These are phyloP conservation scores for Melitaea cinxia DNA, from an alignment of 1,140 invertebrate genomes.

Conservation along the genomic window DNA sequence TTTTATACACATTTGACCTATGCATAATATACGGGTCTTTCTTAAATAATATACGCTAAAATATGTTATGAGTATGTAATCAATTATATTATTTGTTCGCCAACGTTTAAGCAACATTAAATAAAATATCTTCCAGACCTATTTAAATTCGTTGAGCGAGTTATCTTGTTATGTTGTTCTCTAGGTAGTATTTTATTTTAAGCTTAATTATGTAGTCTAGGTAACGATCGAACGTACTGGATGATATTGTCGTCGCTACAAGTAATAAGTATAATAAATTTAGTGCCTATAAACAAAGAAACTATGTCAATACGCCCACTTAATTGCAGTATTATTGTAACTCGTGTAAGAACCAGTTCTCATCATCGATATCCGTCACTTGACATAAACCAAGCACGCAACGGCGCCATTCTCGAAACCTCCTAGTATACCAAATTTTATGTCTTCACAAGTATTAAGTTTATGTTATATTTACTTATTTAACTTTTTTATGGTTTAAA, in stretches of 20 bases:
- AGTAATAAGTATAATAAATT: conserved; percentile 11
- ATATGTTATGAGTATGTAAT: background rate
- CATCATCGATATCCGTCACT: conserved; percentile 32
- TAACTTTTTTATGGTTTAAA: conserved; percentile 29
- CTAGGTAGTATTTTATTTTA: conserved; percentile 3
- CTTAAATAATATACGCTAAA: background rate
- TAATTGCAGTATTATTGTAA: conserved; percentile 35
- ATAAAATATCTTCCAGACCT: no score
- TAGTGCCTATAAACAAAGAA: conserved; percentile 24
- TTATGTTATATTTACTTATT: conserved; percentile 37
- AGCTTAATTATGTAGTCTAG: background rate
- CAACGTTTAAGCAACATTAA: no score
- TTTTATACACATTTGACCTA: conserved; percentile 4
- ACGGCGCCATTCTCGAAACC: conserved; percentile 35
- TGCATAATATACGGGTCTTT: background rate
- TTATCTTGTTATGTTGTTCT: background rate
- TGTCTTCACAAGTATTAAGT: conserved; percentile 34
- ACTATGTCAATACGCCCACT: conserved; percentile 41
- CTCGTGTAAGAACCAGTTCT: conserved; percentile 38
- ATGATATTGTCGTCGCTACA: conserved; percentile 3
- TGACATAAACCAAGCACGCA: conserved; percentile 33
- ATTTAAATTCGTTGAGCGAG: background rate
- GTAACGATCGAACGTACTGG: background rate
- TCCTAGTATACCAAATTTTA: conserved; percentile 36
- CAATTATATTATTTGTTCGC: background rate